Conservation (phyloP, 2,888 invertebrate genomes). For the Microctonus hyperodae region DNA sequence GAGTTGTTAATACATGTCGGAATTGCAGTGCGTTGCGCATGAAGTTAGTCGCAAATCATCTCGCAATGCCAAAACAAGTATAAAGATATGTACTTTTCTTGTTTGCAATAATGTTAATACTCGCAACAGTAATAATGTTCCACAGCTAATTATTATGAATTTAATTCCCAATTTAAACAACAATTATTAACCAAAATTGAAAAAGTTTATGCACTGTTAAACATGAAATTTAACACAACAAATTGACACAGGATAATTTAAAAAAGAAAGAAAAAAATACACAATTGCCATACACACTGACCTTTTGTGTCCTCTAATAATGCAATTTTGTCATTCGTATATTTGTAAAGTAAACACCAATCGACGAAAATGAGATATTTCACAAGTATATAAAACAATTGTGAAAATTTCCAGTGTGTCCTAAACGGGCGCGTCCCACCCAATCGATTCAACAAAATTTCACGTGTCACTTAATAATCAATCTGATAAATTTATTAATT, state of each 20-base stretch:
- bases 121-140: neutral
- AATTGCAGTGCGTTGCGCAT: neutral
- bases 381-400: neutral
- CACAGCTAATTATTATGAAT: too few species aligned
- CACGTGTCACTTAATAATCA: constrained; percentile 26
- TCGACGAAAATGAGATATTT: neutral
- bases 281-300: constrained; percentile 9
- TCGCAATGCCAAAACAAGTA: neutral
- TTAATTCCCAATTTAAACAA: too few species aligned
- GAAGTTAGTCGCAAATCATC: neutral
- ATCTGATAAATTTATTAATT: neutral
- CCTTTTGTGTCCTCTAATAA: constrained; percentile 4
- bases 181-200: too few species aligned
- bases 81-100: neutral
- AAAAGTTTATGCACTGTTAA: too few species aligned
- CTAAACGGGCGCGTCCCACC: constrained; percentile 20
- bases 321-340: neutral
- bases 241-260: too few species aligned
- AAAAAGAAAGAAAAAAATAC: neutral
- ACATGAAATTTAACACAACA: too few species aligned
- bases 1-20: constrained; percentile 5
- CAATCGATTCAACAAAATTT: constrained; percentile 18
- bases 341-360: neutral
- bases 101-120: neutral
- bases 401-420: too few species aligned